phyloP scores from a whole-genome alignment of 2,113 vertebrate genomes.

The Pavo muticus region DNA sequence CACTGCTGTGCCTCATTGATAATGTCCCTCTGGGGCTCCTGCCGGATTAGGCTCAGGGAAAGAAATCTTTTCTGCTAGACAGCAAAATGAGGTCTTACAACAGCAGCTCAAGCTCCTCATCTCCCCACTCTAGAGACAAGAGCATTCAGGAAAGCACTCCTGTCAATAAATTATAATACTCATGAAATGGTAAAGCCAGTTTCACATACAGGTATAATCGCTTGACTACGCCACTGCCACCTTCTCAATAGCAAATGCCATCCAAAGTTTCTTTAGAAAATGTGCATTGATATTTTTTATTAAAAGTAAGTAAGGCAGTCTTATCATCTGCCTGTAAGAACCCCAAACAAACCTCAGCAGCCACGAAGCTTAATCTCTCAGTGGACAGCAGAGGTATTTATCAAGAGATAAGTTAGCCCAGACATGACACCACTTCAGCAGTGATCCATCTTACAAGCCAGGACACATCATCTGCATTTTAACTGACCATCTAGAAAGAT shows the following conservation, averaged over 20 bases:
- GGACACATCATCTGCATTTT: conserved; percentile 64
- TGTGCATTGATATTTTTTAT: conserved; percentile 8
- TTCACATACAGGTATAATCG: neutral
- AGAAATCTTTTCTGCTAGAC: conserved; percentile 77
- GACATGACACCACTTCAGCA: conserved; percentile 46
- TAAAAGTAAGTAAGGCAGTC: neutral
- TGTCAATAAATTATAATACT: conserved; percentile 31
- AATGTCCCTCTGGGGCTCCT: conserved; percentile 74
- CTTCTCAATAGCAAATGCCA: conserved; percentile 23
- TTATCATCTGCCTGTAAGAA: conserved; percentile 47
- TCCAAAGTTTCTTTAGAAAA: conserved; percentile 24
- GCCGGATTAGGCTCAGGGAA: conserved; percentile 74
- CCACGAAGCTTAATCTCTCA: conserved; percentile 54
- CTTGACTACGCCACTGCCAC: neutral
- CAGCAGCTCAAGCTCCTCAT: conserved; percentile 39
- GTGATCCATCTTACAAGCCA: conserved; percentile 51
- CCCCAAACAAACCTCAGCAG: conserved; percentile 1
- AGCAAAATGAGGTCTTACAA: conserved; percentile 79
- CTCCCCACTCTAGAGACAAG: conserved; percentile 34
- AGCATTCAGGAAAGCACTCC: conserved; percentile 51
- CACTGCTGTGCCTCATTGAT: conserved; percentile 75
- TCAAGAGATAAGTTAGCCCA: conserved; percentile 46
- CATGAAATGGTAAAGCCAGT: neutral
- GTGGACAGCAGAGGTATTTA: conserved; percentile 53
- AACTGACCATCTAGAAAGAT: conserved; percentile 30